Conservation (phyloP, 2,113 vertebrate genomes). For the Corythoichthys intestinalis region DNA sequence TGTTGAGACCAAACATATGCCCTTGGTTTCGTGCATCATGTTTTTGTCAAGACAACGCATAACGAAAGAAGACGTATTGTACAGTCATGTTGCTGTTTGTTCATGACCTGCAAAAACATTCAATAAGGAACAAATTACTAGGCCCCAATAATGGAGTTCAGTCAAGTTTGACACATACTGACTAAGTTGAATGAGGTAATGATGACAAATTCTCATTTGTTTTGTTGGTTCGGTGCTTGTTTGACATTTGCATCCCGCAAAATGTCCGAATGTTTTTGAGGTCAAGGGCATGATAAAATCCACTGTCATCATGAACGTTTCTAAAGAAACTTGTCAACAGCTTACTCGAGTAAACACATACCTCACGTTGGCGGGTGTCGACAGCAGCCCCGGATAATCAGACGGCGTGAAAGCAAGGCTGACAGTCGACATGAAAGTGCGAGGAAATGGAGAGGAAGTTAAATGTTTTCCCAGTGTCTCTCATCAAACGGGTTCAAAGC, state of each 20-base stretch:
- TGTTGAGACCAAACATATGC: no score
- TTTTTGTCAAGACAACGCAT: background rate
- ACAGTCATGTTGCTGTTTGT: constrained; percentile 16
- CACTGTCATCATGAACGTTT: background rate
- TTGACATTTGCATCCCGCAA: background rate
- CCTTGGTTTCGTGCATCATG: constrained; percentile 6
- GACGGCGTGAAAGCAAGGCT: constrained; percentile 55
- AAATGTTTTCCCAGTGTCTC: constrained; percentile 52
- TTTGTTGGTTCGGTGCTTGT: constrained; percentile 16
- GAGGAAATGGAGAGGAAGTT: constrained; percentile 31
- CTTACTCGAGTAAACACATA: constrained; percentile 51
- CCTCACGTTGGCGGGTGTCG: constrained; percentile 34
- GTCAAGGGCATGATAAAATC: background rate
- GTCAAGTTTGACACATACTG: constrained; percentile 37
- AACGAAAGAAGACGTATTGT: background rate
- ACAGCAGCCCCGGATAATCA: constrained; percentile 62
- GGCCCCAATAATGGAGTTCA: constrained; percentile 26
- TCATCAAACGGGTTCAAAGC: constrained; percentile 39
- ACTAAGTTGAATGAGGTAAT: background rate
- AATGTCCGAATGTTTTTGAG: constrained; percentile 1
- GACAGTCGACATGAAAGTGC: constrained; percentile 34
- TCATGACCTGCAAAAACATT: constrained; percentile 28
- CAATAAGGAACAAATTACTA: constrained; percentile 18
- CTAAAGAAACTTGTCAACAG: constrained; percentile 59
- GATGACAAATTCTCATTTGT: constrained; percentile 24